Conservation (phyloP, 1,140 invertebrate genomes). For the Scaptomyza pallida region DNA sequence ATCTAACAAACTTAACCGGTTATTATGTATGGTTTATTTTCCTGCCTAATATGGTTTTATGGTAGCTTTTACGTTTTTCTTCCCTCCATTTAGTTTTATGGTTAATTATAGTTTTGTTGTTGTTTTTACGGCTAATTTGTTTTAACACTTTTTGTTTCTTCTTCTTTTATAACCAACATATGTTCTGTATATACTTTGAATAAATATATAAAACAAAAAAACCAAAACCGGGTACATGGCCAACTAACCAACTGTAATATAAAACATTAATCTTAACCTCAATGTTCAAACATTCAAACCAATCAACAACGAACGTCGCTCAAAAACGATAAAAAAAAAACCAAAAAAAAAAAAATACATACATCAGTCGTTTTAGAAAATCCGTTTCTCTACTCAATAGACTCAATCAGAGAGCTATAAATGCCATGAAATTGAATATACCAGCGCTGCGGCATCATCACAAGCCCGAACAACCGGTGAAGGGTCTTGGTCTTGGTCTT, state of each 20-base stretch:
- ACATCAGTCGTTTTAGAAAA: constrained; percentile 83
- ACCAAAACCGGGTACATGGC: constrained; percentile 64
- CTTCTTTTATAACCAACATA: constrained; percentile 60
- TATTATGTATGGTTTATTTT: background rate
- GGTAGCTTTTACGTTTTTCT: constrained; percentile 22
- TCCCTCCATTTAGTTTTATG: constrained; percentile 30
- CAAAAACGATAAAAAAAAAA: constrained; percentile 33
- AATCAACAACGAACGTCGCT: constrained; percentile 35
- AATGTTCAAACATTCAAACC: constrained; percentile 24
- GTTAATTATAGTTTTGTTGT: constrained; percentile 7
- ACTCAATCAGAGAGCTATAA: constrained; percentile 83
- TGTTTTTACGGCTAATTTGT: constrained; percentile 44
- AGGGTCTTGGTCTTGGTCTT: constrained; percentile 4
- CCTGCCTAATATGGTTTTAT: constrained; percentile 27
- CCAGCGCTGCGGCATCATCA: constrained; percentile 57
- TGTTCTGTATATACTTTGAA: constrained; percentile 54
- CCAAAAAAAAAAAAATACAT: constrained; percentile 36
- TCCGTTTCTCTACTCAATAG: constrained; percentile 84
- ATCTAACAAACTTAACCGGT: background rate
- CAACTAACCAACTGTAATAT: constrained; percentile 58
- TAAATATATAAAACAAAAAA: constrained; percentile 35
- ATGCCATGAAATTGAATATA: constrained; percentile 82
- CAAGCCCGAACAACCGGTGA: constrained; percentile 29
- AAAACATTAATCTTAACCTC: constrained; percentile 48
- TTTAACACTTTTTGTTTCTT: constrained; percentile 62